A percentile compares a stretch with the other conserved stretches of the same genome.
phyloP scores from a whole-genome alignment of 2,888 invertebrate genomes.

The Caenorhabditis japonica region DNA sequence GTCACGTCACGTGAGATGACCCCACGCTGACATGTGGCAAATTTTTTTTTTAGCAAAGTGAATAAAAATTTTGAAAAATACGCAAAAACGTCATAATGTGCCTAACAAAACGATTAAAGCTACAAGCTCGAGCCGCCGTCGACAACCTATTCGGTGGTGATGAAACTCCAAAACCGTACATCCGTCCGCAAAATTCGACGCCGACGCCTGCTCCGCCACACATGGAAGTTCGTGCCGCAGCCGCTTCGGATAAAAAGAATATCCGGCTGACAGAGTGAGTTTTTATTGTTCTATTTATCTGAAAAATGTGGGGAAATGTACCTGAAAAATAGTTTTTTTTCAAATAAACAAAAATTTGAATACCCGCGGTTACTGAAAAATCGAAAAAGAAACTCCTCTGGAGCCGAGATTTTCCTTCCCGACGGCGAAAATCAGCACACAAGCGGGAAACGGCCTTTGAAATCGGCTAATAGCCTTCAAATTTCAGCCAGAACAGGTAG shows the following conservation, averaged over 20 bases:
- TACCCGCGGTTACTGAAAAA: too few relatives aligned
- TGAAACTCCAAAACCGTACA: slow-evolving; percentile 48
- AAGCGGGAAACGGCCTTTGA: too few relatives aligned
- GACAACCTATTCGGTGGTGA: slow-evolving; percentile 63
- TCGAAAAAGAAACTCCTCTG: too few relatives aligned
- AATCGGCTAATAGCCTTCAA: too few relatives aligned
- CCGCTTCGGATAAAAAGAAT: slow-evolving; percentile 38
- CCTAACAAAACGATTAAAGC: slow-evolving; percentile 41
- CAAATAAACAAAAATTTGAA: too few relatives aligned
- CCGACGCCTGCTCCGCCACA: slow-evolving; percentile 23
- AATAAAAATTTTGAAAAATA: background rate
- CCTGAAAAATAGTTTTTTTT: too few relatives aligned
- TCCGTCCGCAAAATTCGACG: slow-evolving; percentile 23
- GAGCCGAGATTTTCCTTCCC: too few relatives aligned
- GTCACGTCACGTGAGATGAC: too few relatives aligned
- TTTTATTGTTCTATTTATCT: background rate
- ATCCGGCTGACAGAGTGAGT: slow-evolving; percentile 40
- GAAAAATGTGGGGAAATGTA: too few relatives aligned
- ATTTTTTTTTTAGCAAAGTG: background rate
- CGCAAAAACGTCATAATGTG: slow-evolving; percentile 25
- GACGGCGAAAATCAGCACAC: too few relatives aligned
- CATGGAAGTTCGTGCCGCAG: slow-evolving; percentile 11
- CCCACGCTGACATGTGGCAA: too few relatives aligned
- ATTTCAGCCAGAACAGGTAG: too few relatives aligned
- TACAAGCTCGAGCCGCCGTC: slow-evolving; percentile 63